Conservation (phyloP, 2,888 invertebrate species). For the Caenorhabditis virilis region DNA sequence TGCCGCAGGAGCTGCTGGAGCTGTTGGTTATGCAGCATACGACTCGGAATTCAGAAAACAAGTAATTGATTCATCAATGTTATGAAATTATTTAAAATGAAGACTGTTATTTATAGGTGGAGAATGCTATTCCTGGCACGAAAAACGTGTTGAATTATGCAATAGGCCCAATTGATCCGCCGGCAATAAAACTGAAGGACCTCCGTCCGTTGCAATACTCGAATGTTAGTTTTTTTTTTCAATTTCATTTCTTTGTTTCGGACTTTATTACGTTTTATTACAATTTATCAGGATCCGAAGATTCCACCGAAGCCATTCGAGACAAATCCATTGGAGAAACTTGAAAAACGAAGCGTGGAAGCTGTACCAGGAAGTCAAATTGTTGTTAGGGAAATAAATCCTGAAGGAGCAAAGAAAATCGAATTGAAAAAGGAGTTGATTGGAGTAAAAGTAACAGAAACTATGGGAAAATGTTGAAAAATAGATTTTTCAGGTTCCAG, state of each 20-base stretch:
- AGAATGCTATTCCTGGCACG: constrained; percentile 19
- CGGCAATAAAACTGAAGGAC: constrained; percentile 18
- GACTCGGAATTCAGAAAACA: constrained; percentile 23
- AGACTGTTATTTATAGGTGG: constrained; percentile 9
- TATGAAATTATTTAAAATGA: background rate
- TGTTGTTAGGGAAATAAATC: background rate
- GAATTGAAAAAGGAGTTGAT: constrained; percentile 10
- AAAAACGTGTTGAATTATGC: constrained; percentile 24
- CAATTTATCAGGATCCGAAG: constrained; percentile 14
- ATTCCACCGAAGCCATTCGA: constrained; percentile 22
- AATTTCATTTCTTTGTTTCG: no score
- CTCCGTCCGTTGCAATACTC: constrained; percentile 20
- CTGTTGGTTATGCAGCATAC: constrained; percentile 30
- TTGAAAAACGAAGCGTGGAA: background rate
- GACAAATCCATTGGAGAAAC: constrained; percentile 8
- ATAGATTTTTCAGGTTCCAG: background rate
- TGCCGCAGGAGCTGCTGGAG: constrained; percentile 22
- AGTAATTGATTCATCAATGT: constrained; percentile 3
- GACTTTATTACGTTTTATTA: no score
- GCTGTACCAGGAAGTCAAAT: background rate
- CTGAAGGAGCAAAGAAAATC: background rate
- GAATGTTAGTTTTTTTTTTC: background rate
- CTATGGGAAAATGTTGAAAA: constrained; percentile 1
- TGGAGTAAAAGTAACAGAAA: constrained; percentile 7
- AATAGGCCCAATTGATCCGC: constrained; percentile 23